These are phyloP conservation scores for Crossaster papposus DNA, from an alignment of 53 echinoderm and acorn worm genomes.

Conservation along the genomic window DNA sequence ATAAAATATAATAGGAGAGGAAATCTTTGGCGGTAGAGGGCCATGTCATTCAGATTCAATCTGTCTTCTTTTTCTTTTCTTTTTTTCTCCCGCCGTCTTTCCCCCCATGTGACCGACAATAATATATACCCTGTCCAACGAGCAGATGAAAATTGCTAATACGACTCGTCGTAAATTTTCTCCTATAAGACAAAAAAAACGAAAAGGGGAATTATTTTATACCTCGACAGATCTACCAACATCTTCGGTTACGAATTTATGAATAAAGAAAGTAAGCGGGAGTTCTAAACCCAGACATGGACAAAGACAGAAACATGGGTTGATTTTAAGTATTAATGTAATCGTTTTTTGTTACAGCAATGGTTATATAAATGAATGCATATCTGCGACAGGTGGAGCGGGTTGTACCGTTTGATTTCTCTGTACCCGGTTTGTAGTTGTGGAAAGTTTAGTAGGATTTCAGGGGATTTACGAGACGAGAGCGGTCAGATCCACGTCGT, in stretches of 20 bases:
- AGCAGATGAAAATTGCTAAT: background rate
- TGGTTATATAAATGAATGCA: background rate
- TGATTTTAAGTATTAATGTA: conserved; percentile 23
- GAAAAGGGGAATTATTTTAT: background rate
- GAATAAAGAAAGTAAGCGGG: background rate
- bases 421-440: background rate
- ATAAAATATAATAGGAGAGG: background rate
- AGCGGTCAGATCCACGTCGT: background rate
- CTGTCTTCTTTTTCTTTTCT: background rate
- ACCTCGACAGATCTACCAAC: background rate
- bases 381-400: conserved; percentile 33
- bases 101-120: conserved; percentile 7
- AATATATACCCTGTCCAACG: background rate
- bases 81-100: too few species aligned
- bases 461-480: background rate
- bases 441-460: background rate
- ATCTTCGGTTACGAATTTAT: conserved; percentile 37
- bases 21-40: background rate
- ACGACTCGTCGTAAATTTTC: conserved; percentile 26
- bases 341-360: conserved; percentile 3
- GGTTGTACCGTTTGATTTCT: background rate
- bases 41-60: background rate
- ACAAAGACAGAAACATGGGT: background rate
- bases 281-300: background rate
- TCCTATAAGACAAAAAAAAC: too few species aligned